These are phyloP conservation scores for Zaprionus obscuricornis DNA, from an alignment of 2,888 invertebrate species.

Conservation along the genomic window DNA sequence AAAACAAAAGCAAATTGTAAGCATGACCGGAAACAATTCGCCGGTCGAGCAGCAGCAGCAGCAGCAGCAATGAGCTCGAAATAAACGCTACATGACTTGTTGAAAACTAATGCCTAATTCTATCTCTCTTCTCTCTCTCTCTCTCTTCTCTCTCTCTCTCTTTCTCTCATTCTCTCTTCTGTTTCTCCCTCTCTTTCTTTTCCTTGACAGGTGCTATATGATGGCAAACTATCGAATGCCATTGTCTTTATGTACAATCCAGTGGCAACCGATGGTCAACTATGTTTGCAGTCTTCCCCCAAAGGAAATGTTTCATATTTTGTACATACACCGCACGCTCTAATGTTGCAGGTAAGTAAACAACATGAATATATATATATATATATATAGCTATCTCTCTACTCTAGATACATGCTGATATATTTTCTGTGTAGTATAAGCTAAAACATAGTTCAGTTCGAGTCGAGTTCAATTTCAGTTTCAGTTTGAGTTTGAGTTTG, in stretches of 20 bases:
- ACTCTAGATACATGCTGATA: too few relatives aligned
- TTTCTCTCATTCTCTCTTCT: conserved; percentile 2
- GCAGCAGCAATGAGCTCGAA: conserved; percentile 10
- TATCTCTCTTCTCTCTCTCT: not conserved
- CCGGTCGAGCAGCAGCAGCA: conserved; percentile 13
- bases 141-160: not conserved
- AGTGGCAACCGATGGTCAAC: conserved; percentile 99
- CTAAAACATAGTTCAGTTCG: conserved; percentile 20
- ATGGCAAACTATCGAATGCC: conserved; percentile 97
- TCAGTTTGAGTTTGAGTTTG: too few relatives aligned
- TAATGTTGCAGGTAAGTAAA: conserved; percentile 95
- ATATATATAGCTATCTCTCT: too few relatives aligned
- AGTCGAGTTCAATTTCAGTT: too few relatives aligned
- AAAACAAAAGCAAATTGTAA: conserved; percentile 51
- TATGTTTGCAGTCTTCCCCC: conserved; percentile 98
- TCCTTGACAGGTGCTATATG: conserved; percentile 93
- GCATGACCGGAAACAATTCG: conserved; percentile 55
- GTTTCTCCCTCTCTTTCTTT: conserved; percentile 10
- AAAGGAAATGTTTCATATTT: conserved; percentile 99
- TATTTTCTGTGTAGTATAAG: not conserved
- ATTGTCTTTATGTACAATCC: conserved; percentile 99
- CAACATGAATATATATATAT: conserved; percentile 18
- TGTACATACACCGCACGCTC: conserved; percentile 99
- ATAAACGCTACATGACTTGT: conserved; percentile 53
- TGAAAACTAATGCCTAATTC: conserved; percentile 50